Base-by-base conservation (phyloP, 2,797 vertebrate genomes). In the Rhabdophis nuchalis region DNA sequence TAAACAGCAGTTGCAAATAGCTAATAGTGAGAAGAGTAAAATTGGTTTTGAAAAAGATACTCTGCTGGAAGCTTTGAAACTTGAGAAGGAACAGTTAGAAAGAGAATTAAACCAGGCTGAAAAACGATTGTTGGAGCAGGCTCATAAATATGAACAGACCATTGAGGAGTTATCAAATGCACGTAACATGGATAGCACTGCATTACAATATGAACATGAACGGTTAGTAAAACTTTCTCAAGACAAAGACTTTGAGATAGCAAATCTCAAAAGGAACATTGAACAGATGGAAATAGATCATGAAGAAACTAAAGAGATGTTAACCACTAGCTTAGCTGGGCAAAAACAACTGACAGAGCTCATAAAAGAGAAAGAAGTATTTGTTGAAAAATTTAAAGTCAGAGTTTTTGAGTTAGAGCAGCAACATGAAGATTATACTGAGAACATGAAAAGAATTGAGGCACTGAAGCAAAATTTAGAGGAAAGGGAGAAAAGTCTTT, bases 291-390 rank as follows among this genome's bases (percentile, higher is more conserved):
- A 97, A 7, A 92, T 50, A 0, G 98, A 98, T 93, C 98, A 98
- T 94, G 97, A 97, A 88, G 98, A 99, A 97, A 98, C 98, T 14
- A 98, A 98, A 32, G 98, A 98, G 92, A 98, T 98, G 97, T 97
- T 99, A 57, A 97, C 98, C 0, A 98, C 98, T 93, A 98, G 98
- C 3, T 97, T 99, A 56, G 98, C 98, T 5, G 98, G 98, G 68
- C 99, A 99, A 97, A 98, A 98, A 95, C 99, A 99, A 89, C 96
- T 99, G 95, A 98, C 98, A 0, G 98, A 99, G 86, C 96, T 99
- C 89, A 93, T 99, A 92, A 98, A 98, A 77, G 99, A 99, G 96
- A 99, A 99, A 93, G 99, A 99, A 1, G 1, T 93, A 10, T 98
- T 98, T 92, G 96, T 98, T 91, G 98, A 98, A 92, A 98, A 98